Evolutionary conservation across 2,888 invertebrate species (phyloP).

Genomic region (Norana najaformis): DNA sequence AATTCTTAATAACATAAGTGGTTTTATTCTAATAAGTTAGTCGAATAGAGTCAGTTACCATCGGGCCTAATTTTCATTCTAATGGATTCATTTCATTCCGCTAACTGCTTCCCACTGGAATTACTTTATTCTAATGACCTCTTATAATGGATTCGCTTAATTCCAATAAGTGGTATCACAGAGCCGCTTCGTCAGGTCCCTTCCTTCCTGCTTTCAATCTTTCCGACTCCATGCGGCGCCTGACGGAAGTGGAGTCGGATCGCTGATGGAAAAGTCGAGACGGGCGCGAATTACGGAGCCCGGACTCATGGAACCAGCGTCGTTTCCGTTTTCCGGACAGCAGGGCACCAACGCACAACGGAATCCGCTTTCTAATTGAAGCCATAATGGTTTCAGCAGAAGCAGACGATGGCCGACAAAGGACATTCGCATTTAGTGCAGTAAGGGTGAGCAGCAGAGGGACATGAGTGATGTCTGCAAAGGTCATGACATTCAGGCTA

Average conservation of each 20-base stretch:
- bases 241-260: background rate
- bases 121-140: background rate
- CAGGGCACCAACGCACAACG: background rate
- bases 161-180: background rate
- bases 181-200: background rate
- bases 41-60: background rate
- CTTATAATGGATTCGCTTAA: background rate
- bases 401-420: background rate
- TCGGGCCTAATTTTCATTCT: background rate
- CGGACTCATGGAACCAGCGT: slow-evolving; percentile 13
- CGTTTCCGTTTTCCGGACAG: background rate
- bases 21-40: background rate
- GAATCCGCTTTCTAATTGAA: slow-evolving; percentile 13
- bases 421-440: background rate
- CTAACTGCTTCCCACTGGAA: background rate
- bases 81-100: background rate
- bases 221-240: background rate
- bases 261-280: slow-evolving; percentile 13
- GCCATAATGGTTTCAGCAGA: background rate
- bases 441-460: background rate
- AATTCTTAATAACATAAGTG: background rate
- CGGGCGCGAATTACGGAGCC: background rate
- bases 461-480: background rate
- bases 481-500: background rate
- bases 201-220: background rate